A percentile compares a stretch with the other conserved stretches of the same genome.
These are phyloP conservation scores for Microtus montanus DNA, from an alignment of 2,113 vertebrate genomes.

Conservation along the genomic window DNA sequence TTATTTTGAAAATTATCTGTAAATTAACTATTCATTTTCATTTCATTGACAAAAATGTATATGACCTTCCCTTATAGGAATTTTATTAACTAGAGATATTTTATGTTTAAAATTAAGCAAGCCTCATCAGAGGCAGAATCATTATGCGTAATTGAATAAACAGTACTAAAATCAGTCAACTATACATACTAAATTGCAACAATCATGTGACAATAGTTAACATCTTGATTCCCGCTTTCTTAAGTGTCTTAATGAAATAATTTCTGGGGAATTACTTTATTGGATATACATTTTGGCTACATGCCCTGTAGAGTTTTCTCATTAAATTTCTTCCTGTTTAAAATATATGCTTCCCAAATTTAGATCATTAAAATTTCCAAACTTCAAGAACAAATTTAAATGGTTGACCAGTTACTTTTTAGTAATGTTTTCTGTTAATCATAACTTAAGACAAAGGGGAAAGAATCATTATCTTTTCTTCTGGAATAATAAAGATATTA, in stretches of 20 bases:
- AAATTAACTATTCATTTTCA: not conserved
- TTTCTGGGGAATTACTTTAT: not conserved
- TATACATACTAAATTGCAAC: not conserved
- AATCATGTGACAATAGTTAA: not conserved
- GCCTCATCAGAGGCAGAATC: not conserved
- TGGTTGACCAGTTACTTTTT: not conserved
- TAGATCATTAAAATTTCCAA: not conserved
- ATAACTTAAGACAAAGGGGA: not conserved
- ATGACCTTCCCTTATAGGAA: not conserved
- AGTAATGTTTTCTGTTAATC: not conserved
- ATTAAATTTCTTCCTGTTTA: not conserved
- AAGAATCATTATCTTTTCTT: not conserved
- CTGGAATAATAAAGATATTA: not conserved
- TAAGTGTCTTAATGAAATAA: not conserved
- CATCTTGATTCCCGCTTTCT: not conserved
- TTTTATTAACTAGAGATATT: not conserved
- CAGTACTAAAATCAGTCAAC: not conserved
- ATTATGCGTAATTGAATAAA: not conserved
- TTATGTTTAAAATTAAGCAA: slow-evolving; percentile 1
- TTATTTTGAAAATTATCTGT: slow-evolving; percentile 21
- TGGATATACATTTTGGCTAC: not conserved
- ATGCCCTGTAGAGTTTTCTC: not conserved
- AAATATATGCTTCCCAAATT: not conserved
- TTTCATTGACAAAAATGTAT: slow-evolving; percentile 13
- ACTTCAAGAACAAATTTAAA: not conserved